These are phyloP conservation scores for Chloropsis cyanopogon DNA, from an alignment of 2,113 vertebrate genomes.

Conservation along the genomic window DNA sequence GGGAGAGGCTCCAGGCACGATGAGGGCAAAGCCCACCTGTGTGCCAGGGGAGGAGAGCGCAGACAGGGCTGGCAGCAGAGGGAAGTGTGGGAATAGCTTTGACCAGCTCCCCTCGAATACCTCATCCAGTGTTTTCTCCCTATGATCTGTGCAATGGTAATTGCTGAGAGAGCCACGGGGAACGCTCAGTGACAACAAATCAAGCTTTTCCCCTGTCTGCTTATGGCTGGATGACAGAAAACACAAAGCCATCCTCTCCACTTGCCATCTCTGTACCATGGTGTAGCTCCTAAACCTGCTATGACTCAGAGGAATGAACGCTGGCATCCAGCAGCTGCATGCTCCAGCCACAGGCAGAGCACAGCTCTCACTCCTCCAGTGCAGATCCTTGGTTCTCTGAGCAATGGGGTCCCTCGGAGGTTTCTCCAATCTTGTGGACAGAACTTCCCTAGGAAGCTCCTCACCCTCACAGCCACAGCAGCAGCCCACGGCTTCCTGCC, in stretches of 20 bases:
- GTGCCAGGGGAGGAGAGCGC: not conserved
- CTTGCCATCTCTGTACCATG: not conserved
- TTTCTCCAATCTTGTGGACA: not conserved
- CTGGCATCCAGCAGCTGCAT: not conserved
- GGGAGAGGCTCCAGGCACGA: not conserved
- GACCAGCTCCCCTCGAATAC: not conserved
- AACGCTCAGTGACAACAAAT: not conserved
- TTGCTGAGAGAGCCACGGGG: not conserved
- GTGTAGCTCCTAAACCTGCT: not conserved
- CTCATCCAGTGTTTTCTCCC: not conserved
- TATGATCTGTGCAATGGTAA: not conserved
- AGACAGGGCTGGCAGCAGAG: not conserved
- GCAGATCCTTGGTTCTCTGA: not conserved
- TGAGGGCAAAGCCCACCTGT: not conserved
- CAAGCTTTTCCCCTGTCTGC: not conserved
- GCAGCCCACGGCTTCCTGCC: not conserved
- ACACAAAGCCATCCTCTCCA: not conserved
- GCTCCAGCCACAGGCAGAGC: not conserved
- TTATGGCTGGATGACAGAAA: not conserved
- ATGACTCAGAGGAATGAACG: not conserved
- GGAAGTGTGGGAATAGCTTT: not conserved
- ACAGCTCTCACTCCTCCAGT: not conserved
- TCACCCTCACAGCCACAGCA: not conserved
- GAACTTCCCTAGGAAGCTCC: not conserved
- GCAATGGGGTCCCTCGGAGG: accelerated